phyloP scores from a whole-genome alignment of 2,113 vertebrate species.

The Callipepla squamata region DNA sequence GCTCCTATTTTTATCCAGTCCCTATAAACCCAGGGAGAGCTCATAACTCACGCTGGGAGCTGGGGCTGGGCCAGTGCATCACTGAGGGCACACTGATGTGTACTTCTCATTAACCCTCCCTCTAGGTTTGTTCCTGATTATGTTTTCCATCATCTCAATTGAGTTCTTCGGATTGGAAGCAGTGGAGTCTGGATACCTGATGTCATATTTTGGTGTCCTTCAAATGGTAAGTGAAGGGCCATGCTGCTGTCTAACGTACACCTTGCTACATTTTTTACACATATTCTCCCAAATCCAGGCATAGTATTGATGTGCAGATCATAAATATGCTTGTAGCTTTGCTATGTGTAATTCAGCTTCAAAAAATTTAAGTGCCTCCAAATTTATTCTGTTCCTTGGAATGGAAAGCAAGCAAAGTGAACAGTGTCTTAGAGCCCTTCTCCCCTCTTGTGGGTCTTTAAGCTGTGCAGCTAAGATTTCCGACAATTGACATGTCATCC shows the following conservation, averaged over 20 bases:
- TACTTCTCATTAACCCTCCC: slow-evolving; percentile 1
- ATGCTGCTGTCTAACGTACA: neutral
- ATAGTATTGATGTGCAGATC: neutral
- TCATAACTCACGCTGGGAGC: slow-evolving; percentile 1
- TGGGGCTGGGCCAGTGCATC: neutral
- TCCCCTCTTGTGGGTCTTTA: neutral
- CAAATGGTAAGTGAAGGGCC: slow-evolving; percentile 86
- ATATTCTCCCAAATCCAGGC: neutral
- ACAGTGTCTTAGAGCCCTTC: neutral
- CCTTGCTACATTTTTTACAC: neutral
- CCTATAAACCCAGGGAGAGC: neutral
- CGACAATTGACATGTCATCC: neutral
- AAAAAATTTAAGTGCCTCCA: neutral
- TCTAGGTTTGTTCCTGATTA: slow-evolving; percentile 90
- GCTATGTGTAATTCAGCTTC: neutral
- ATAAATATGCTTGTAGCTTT: neutral
- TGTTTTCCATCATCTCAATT: slow-evolving; percentile 92
- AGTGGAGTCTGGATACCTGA: slow-evolving; percentile 87
- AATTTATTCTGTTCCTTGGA: neutral
- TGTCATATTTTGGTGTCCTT: slow-evolving; percentile 88
- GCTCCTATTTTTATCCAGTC: slow-evolving; percentile 10
- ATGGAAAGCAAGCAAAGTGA: neutral
- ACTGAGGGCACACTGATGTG: neutral
- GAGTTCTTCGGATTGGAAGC: slow-evolving; percentile 89
- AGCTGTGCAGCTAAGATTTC: neutral